Percentiles rank a stretch among this genome's conserved stretches.
Evolutionary conservation across 2,888 invertebrate species (phyloP).

Genomic region (Papilio gigon): DNA sequence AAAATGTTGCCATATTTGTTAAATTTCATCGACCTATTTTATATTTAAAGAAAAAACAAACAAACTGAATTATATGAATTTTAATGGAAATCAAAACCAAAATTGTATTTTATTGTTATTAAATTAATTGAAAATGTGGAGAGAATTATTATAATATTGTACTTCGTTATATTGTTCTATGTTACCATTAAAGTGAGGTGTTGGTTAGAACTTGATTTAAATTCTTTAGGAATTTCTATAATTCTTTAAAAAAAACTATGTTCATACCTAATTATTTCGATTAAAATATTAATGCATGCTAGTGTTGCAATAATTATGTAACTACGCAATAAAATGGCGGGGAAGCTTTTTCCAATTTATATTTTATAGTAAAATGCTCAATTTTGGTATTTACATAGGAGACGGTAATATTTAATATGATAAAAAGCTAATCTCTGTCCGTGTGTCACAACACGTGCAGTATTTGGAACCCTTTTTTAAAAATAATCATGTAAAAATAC

Average conservation of each 20-base stretch:
- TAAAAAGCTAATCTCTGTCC: neutral
- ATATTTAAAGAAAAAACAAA: neutral
- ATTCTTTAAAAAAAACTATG: conserved; percentile 1
- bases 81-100: neutral
- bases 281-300: conserved; percentile 18
- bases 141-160: conserved; percentile 14
- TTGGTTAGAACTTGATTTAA: conserved; percentile 43
- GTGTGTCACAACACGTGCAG: too few species aligned
- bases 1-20: conserved; percentile 8
- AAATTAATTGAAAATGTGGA: neutral
- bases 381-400: conserved; percentile 44
- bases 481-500: too few species aligned
- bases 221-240: conserved; percentile 8
- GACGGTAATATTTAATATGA: neutral
- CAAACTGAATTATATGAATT: neutral
- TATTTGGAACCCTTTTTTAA: too few species aligned
- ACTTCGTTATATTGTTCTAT: conserved; percentile 26
- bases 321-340: neutral
- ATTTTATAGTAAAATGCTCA: conserved; percentile 66
- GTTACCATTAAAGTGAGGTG: conserved; percentile 51
- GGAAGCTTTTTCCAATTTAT: conserved; percentile 28
- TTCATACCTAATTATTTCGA: conserved; percentile 6
- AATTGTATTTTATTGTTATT: conserved; percentile 17
- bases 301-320: conserved; percentile 8
- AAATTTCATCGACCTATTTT: neutral